Conservation (phyloP, 2,888 invertebrate species). For the Clunio marinus region DNA sequence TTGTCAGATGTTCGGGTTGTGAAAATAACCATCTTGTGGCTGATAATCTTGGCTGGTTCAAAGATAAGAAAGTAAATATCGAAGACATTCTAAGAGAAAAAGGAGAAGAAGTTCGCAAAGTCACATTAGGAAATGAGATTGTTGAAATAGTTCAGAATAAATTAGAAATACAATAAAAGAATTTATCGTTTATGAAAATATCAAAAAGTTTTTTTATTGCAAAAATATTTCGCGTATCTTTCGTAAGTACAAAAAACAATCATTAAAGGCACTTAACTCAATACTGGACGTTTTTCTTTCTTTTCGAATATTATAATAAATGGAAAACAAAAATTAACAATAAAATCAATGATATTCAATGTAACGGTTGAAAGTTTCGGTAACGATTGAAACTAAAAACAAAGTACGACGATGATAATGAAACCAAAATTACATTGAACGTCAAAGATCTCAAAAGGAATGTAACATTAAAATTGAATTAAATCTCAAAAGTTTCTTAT, state of each 20-base stretch:
- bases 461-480: too few species aligned
- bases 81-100: conserved; percentile 84
- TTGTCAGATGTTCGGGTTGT: conserved; percentile 85
- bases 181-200: conserved; percentile 14
- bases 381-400: too few species aligned
- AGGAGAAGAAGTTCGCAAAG: conserved; percentile 73
- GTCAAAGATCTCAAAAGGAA: too few species aligned
- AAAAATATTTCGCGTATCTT: not conserved
- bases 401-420: too few species aligned
- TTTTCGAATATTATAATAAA: too few species aligned
- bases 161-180: too few species aligned
- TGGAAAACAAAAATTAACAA: too few species aligned
- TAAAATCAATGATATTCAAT: too few species aligned
- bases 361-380: too few species aligned
- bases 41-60: conserved; percentile 94
- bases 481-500: too few species aligned
- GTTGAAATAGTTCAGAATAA: conserved; percentile 40
- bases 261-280: conserved; percentile 3
- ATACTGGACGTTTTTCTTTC: conserved; percentile 16
- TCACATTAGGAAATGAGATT: conserved; percentile 43
- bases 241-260: conserved; percentile 19
- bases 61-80: conserved; percentile 76
- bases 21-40: conserved; percentile 89
- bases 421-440: too few species aligned
- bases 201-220: conserved; percentile 10